Base-by-base conservation (phyloP, 2,113 vertebrate species). In the Sapayoa aenigma region DNA sequence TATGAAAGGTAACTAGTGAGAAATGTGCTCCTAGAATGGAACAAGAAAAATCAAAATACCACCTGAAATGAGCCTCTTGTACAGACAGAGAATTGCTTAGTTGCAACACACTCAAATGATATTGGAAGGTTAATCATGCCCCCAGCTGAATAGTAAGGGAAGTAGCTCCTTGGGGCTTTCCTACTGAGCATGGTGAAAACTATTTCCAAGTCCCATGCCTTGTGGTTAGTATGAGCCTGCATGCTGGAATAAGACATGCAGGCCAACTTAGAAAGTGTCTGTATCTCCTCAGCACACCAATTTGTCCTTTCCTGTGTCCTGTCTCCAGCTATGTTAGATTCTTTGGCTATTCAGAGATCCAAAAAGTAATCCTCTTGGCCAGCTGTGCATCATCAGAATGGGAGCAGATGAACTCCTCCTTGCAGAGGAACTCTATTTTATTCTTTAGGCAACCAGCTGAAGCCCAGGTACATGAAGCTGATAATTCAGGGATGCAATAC, bases 271-370 rank as follows among this genome's bases (percentile, higher is more conserved):
- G 88, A 91, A 82, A 89, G 69, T 19, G 39, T 80, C 90, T 94
- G 67, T 55, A 63, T 75, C 86, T 92, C 72, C 68, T 81, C 83
- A 93, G 39, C 22, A 63, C 60, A 86, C 42, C 83, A 59, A 44
- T 93, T 85, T 88, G 80, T 84, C 76, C 94, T 87, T 86, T 93
- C 88, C 90, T 69, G 46, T 71, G 90, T 90, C 75, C 79, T 18
- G 21, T 66, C 86, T 92, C 79, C 71, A 80, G 63, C 63, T 59
- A 31, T 22, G 81, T 59, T 71, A 84, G 83, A 93, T 84, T 81
- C 28, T 47, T 92, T 33, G 73, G 72, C 65, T 93, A 68, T 90
- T 86, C 52, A 21, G 86, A 95, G 83, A 93, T 46, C 11, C 49
- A 47, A 47, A 22, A 93, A 66, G 30, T 80, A 85, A 93, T 90